phyloP scores from a whole-genome alignment of 2,888 invertebrate genomes.

The Sinopyrophorus schimmeli region DNA sequence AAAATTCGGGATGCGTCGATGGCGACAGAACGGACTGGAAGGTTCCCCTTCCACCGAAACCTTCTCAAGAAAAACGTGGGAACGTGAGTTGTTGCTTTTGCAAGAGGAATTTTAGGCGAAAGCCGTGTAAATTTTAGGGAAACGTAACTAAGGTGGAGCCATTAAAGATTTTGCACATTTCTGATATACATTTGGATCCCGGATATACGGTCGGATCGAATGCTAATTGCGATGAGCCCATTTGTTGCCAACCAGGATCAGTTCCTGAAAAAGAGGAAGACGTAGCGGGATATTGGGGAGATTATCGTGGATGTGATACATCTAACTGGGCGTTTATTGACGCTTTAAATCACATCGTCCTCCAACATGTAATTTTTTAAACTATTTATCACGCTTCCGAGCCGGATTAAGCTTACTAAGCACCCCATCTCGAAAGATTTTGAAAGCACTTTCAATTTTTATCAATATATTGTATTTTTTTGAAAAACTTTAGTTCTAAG shows the following conservation, averaged over 20 bases:
- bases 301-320: conserved; percentile 76
- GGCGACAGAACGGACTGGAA: conserved; percentile 42
- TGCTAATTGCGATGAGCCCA: conserved; percentile 71
- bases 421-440: no score
- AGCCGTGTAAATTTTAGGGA: conserved; percentile 14
- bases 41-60: conserved; percentile 36
- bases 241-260: conserved; percentile 66
- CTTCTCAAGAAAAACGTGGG: conserved; percentile 54
- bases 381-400: no score
- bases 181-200: conserved; percentile 80
- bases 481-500: no score
- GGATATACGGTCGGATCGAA: conserved; percentile 67
- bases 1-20: conserved; percentile 49
- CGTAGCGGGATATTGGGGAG: conserved; percentile 76
- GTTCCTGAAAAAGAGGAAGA: conserved; percentile 49
- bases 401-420: no score
- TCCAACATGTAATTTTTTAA: conserved; percentile 24
- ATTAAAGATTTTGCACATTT: conserved; percentile 61
- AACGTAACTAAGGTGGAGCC: conserved; percentile 13
- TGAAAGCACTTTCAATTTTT: no score
- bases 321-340: conserved; percentile 71
- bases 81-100: no score
- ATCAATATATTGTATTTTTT: no score
- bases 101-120: not conserved
- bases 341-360: conserved; percentile 46